Evolutionary conservation across 2,113 vertebrate species (phyloP).

Genomic region (Pelmatolapia mariae): DNA sequence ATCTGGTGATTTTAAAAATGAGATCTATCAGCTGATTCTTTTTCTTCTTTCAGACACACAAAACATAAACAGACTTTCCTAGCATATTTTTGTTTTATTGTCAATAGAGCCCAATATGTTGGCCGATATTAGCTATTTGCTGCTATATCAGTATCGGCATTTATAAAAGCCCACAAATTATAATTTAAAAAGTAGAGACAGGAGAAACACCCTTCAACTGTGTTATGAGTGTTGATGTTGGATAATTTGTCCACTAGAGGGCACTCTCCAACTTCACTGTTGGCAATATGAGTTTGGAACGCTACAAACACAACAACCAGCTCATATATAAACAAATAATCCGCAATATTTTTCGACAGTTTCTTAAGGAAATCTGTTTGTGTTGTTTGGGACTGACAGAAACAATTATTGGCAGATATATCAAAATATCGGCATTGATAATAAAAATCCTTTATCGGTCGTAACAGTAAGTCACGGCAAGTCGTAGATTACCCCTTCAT

Average conservation of each 20-base stretch:
- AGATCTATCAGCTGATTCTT: neutral
- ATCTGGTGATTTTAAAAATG: neutral
- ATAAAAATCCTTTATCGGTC: neutral
- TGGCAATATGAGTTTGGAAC: neutral
- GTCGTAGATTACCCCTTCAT: neutral
- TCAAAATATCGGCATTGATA: neutral
- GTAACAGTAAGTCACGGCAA: neutral
- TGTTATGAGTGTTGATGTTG: neutral
- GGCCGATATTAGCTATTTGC: neutral
- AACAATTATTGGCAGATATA: neutral
- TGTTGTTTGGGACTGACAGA: neutral
- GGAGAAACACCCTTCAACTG: neutral
- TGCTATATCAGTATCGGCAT: neutral
- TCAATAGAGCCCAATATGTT: neutral
- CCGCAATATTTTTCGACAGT: rapidly evolving
- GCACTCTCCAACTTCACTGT: neutral
- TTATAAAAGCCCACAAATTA: neutral
- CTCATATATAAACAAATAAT: neutral
- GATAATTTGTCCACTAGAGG: neutral
- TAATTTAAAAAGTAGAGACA: neutral
- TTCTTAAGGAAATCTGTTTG: neutral
- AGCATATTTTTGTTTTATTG: neutral
- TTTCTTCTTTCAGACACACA: neutral
- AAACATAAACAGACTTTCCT: neutral
- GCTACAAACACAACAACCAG: neutral